Evolutionary conservation across 2,113 vertebrate genomes (phyloP).

Genomic region (Psammodynastes pulverulentus): DNA sequence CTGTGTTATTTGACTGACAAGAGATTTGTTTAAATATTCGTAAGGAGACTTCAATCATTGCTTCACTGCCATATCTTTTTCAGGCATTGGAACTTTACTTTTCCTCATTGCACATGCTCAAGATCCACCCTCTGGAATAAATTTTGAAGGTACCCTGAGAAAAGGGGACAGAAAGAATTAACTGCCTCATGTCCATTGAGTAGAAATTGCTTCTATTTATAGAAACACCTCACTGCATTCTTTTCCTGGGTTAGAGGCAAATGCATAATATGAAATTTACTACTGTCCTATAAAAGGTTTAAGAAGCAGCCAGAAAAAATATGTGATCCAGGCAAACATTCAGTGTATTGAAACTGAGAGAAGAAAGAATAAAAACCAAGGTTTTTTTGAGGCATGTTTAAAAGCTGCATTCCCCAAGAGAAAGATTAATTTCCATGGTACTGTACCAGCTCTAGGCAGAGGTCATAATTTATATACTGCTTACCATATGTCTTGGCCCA

Average conservation of each 20-base stretch:
- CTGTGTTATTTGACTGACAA: background rate
- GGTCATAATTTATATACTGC: background rate
- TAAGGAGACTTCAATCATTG: background rate
- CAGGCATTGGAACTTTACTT: background rate
- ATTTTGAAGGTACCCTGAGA: background rate
- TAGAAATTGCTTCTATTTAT: background rate
- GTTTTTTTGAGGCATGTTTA: background rate
- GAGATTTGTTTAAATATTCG: background rate
- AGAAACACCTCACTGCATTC: background rate
- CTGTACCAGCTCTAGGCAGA: background rate
- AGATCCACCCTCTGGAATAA: background rate
- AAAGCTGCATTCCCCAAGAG: background rate
- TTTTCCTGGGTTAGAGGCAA: background rate
- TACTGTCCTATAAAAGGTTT: background rate
- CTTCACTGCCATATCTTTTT: background rate
- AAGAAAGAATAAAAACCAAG: slow-evolving; percentile 2
- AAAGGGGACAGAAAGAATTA: background rate
- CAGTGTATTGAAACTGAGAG: background rate
- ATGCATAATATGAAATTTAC: slow-evolving; percentile 13
- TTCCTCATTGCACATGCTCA: background rate
- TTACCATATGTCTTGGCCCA: background rate
- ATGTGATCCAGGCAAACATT: background rate
- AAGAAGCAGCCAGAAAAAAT: background rate
- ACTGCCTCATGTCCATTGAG: background rate
- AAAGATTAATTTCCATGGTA: background rate